These are phyloP conservation scores for Lontra canadensis DNA, from an alignment of 2,113 vertebrate genomes.

Conservation along the genomic window DNA sequence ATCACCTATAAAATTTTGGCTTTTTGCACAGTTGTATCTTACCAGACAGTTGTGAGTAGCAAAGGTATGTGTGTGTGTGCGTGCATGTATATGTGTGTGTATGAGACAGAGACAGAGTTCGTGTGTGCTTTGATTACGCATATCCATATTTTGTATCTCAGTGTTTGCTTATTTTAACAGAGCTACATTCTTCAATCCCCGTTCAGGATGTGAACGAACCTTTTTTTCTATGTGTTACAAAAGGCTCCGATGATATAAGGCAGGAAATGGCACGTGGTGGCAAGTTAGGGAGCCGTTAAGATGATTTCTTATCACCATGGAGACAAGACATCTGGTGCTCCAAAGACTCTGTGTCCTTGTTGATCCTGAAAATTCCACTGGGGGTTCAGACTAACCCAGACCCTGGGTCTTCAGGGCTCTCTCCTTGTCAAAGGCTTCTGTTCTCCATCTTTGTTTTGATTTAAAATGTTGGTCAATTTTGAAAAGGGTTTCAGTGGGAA, in stretches of 20 bases:
- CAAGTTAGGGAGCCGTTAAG: too few species aligned
- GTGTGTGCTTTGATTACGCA: neutral
- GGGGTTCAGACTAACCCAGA: too few species aligned
- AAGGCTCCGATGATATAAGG: neutral
- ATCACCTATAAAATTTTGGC: neutral
- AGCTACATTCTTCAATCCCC: neutral
- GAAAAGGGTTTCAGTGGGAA: neutral
- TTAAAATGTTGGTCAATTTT: neutral
- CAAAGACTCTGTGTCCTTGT: accelerated
- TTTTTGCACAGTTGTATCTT: neutral
- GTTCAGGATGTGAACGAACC: neutral
- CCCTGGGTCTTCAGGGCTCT: neutral
- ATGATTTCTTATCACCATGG: neutral
- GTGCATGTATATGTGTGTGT: neutral
- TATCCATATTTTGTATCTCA: neutral
- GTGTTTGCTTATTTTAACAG: neutral
- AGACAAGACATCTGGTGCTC: neutral
- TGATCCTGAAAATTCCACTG: neutral
- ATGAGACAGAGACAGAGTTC: too few species aligned
- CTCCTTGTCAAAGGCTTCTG: neutral
- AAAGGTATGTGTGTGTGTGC: neutral
- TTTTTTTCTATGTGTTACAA: neutral
- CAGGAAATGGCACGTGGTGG: neutral
- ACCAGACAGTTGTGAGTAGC: neutral
- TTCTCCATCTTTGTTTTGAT: neutral